phyloP scores from a whole-genome alignment of 1,140 invertebrate genomes.

The Macrostomum lignano region DNA sequence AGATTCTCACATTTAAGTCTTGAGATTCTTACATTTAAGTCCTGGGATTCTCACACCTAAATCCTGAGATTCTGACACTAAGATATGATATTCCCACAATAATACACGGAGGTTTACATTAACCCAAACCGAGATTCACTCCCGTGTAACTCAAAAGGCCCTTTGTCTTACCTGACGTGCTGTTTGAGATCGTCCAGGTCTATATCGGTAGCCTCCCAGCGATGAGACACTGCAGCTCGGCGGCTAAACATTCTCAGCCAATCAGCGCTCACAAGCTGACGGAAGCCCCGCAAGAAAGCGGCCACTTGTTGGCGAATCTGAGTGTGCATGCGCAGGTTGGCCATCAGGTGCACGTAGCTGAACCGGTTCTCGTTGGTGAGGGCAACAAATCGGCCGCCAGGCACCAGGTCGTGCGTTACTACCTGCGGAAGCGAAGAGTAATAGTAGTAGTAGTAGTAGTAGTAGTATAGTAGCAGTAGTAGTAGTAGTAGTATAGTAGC shows the following conservation, averaged over 20 bases:
- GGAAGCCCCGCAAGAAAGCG: constrained; percentile 78
- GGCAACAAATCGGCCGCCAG: constrained; percentile 60
- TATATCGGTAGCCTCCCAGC: constrained; percentile 32
- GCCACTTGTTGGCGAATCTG: constrained; percentile 82
- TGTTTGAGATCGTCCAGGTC: constrained; percentile 56
- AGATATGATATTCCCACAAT: neutral
- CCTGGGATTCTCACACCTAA: neutral
- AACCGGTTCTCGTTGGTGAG: constrained; percentile 96
- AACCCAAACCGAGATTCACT: neutral
- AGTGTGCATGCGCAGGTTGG: constrained; percentile 69
- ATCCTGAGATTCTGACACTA: neutral
- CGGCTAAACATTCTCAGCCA: constrained; percentile 84
- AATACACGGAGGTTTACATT: neutral
- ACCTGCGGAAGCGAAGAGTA: constrained; percentile 14
- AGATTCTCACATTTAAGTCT: constrained; percentile 1
- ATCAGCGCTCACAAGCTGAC: constrained; percentile 68
- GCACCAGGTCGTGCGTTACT: constrained; percentile 38
- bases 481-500: no score
- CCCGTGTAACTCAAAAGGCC: neutral
- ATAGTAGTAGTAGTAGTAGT: no score
- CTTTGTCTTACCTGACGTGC: neutral
- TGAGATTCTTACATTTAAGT: neutral
- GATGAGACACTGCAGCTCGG: constrained; percentile 44
- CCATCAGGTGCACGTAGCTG: constrained; percentile 88
- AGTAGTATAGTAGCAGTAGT: no score